Conservation (phyloP, 2,113 vertebrate species). For the Dicrurus megarhynchus region DNA sequence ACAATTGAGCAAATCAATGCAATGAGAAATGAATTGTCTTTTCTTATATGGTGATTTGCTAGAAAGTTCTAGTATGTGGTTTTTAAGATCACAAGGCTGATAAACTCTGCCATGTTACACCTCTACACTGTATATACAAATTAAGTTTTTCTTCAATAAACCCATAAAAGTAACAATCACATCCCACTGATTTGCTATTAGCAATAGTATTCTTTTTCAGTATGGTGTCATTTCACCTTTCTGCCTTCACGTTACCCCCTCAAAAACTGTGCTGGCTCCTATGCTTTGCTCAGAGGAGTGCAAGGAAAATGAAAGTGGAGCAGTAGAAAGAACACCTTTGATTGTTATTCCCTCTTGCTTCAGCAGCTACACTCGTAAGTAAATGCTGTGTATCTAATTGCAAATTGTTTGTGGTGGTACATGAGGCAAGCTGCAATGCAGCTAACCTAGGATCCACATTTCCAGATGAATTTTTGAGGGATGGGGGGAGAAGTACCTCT, state of each 20-base stretch:
- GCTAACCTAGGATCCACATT: not conserved
- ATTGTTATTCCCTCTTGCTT: not conserved
- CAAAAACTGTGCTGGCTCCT: not conserved
- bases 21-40: not conserved
- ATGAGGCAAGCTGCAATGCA: not conserved
- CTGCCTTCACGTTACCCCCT: rapidly evolving
- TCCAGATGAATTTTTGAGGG: not conserved
- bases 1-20: not conserved
- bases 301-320: not conserved
- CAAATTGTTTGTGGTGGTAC: not conserved
- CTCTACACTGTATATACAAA: not conserved
- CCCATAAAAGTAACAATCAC: not conserved
- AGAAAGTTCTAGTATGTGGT: not conserved
- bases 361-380: not conserved
- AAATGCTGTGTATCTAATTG: not conserved
- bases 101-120: not conserved
- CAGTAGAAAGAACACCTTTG: not conserved
- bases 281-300: not conserved
- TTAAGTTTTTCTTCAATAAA: not conserved
- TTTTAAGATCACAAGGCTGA: not conserved
- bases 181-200: not conserved
- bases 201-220: not conserved
- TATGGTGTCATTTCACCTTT: not conserved
- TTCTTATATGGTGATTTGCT: not conserved
- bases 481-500: not conserved